Base-by-base conservation (phyloP, 2,888 invertebrate genomes). In the Amblyteles armatorius region DNA sequence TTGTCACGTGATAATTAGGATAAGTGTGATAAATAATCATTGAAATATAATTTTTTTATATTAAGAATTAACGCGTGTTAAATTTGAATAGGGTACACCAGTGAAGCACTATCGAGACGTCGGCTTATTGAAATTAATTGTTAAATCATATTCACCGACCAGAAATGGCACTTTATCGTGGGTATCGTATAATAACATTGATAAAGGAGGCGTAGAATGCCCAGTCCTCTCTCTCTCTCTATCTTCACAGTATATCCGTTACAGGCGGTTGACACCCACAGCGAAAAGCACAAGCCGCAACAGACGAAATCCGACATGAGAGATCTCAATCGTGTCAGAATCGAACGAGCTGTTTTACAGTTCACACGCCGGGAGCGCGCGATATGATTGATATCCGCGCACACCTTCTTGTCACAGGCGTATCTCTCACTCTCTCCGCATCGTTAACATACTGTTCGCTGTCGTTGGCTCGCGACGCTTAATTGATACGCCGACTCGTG, bases 381-480 rank as follows among this genome's bases (percentile, higher is more conserved):
- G 79, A 79, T 80, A 76, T 83, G 79, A 83, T 83, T 79, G 83
- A 83, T 83, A 83, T 57, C 69, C 79, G 74, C 68, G 71, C 57
- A 33, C 69, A 80, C 76, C 76, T 77, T 72, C 76, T 79, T 74
- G 63, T 76, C 73, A 80, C 33, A 44, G 60, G 55, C 40, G n/a
- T 40, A 19, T 48, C 67, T 50, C 69, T 3, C 40, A 29, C n/a
- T 40, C 26, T 72, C 65, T 72, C n/a, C 77, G 84, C 67, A 85
- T 91, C 87, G 89, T 90, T 91, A 88, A 88, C 88, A 89, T 90
- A 89, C 90, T 89, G 88, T 48, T 26, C 22, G 13, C 9, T n/a
- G 13, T 36, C 44, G 57, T 81, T 74, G 50, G 67, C 29, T 3
- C 22, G 48, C 52, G n/a, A 36, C 36, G 50, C 55, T 57, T 78